These are phyloP conservation scores for Sogatella furcifera DNA, from an alignment of 1,140 invertebrate species.

Conservation along the genomic window DNA sequence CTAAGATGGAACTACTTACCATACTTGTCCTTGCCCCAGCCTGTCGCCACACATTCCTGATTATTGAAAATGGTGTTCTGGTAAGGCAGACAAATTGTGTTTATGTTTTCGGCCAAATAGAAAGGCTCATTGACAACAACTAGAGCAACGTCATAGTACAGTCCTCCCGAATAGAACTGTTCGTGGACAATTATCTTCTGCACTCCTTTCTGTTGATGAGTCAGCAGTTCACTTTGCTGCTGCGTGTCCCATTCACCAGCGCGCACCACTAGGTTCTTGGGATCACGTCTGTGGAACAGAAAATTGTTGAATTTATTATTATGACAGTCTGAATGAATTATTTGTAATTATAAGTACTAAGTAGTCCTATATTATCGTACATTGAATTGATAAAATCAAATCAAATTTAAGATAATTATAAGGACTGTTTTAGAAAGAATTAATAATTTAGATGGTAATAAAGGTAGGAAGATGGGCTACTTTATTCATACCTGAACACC, in stretches of 20 bases:
- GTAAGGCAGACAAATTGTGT: neutral
- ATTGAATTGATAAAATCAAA: too few relatives aligned
- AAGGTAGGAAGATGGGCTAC: too few relatives aligned
- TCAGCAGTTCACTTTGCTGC: constrained; percentile 52
- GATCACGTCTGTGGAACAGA: neutral
- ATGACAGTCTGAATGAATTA: too few relatives aligned
- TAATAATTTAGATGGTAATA: too few relatives aligned
- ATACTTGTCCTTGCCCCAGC: constrained; percentile 63
- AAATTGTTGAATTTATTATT: too few relatives aligned
- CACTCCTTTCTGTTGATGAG: constrained; percentile 58
- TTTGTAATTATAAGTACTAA: too few relatives aligned
- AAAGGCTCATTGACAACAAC: constrained; percentile 45
- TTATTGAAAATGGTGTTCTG: constrained; percentile 3
- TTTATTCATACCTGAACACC: too few relatives aligned
- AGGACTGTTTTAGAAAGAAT: too few relatives aligned
- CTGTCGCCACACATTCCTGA: constrained; percentile 47
- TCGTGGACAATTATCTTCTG: constrained; percentile 39
- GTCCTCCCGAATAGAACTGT: constrained; percentile 36
- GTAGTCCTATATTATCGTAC: too few relatives aligned
- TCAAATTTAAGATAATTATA: too few relatives aligned
- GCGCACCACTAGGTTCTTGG: constrained; percentile 18
- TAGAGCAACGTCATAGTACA: constrained; percentile 58
- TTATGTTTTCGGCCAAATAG: constrained; percentile 26
- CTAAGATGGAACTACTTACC: too few relatives aligned
- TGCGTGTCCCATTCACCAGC: constrained; percentile 55